Evolutionary conservation across 2,113 vertebrate genomes (phyloP), one percentile per base, ranked within the genome.

Genomic region (Scomber japonicus): DNA sequence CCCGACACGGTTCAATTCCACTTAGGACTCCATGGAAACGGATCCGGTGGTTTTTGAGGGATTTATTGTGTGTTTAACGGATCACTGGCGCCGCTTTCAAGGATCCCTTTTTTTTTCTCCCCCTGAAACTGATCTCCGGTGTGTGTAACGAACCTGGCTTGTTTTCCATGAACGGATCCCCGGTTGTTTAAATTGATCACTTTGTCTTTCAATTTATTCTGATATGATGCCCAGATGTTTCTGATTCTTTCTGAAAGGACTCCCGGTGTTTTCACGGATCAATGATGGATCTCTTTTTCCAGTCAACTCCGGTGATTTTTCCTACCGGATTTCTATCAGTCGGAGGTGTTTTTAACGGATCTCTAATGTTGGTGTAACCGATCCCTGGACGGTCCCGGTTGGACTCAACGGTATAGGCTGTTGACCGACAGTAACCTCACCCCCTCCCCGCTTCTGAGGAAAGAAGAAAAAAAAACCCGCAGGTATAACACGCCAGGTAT

Each of bases 301-400:
- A n/a, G 24, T 24, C 24, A 24, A 24, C 24, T 24, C 24, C 24
- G 24, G 24, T 24, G 24, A 24, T 24, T 24, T 24, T 2, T 24
- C 24, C 24, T 24, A 24, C 24, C 24, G 24, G 24, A 24, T 24
- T 24, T 24, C 24, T 24, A 24, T 24, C 24, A 24, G 24, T 19
- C 6, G 72, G 15, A 46, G 44, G 16, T 17, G 31, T 55, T 51
- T 24, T 35, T 16, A 50, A 57, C 45, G 68, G 69, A 50, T 73
- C 51, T 73, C 44, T 50, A 6, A 14, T 62, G 69, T 3, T 21
- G 5, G 16, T 35, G 27, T 19, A 16, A 45, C 71, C 53, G 67
- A 80, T 61, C 71, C 15, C 45, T 30, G 71, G 78, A 74, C 75
- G 1, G 72, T 80, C 75, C 82, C 76, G 50, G 19, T 11, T 50